A percentile compares a stretch with the other conserved stretches of the same genome.
These are phyloP conservation scores for Gortyna flavago DNA, from an alignment of 2,888 invertebrate species.

Conservation along the genomic window DNA sequence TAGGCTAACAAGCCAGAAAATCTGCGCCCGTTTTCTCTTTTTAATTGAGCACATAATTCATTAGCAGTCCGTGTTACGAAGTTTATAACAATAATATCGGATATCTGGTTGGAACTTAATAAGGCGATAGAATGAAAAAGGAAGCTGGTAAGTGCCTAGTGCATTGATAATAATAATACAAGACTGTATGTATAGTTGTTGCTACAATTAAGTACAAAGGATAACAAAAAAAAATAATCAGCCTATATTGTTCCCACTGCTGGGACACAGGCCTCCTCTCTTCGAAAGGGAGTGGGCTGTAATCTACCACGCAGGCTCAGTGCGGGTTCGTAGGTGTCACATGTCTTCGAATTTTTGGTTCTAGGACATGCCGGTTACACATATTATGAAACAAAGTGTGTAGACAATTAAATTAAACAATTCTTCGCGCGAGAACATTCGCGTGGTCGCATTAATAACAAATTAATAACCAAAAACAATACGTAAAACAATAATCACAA, in stretches of 20 bases:
- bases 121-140: conserved; percentile 10
- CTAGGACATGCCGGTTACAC: too few relatives aligned
- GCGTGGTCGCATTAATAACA: neutral
- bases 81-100: conserved; percentile 53
- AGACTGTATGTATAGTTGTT: neutral
- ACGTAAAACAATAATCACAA: neutral
- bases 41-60: conserved; percentile 76
- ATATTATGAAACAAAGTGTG: neutral
- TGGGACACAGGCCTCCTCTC: too few relatives aligned
- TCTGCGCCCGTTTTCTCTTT: conserved; percentile 70
- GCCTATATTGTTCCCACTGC: too few relatives aligned
- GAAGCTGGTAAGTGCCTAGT: conserved; percentile 6
- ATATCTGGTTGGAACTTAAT: conserved; percentile 41
- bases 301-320: too few relatives aligned
- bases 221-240: too few relatives aligned
- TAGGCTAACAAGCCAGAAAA: conserved; percentile 73
- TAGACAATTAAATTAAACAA: neutral
- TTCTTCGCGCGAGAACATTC: neutral
- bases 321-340: too few relatives aligned
- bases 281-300: too few relatives aligned
- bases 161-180: neutral
- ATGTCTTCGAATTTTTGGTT: too few relatives aligned
- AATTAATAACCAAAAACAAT: neutral
- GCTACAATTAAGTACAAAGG: too few relatives aligned
- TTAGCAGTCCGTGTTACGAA: conserved; percentile 63